Evolutionary conservation across 2,888 invertebrate genomes (phyloP), one percentile per base, ranked within the genome.

Genomic region (Ditula angustiorana): DNA sequence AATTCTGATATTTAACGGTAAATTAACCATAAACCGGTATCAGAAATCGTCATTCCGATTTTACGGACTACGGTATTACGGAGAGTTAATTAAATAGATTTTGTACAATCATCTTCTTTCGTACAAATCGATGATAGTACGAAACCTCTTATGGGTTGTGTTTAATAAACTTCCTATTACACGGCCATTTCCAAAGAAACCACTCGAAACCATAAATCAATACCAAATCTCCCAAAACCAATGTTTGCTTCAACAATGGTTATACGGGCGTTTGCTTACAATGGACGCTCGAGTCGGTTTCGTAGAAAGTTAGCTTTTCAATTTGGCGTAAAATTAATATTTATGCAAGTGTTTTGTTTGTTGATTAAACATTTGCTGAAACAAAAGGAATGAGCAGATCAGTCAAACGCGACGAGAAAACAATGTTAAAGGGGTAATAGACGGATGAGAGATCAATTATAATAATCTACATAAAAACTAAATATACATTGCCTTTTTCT

Each of bases 321-420:
- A 63, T 64, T 64, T 59, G 47, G 64, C 64, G 64, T 53, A 59
- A 64, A 64, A 59, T 64, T 59, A 37, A 64, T 64, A 53, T 64
- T 64, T 53, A 33, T 62, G 57, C 26, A 8, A 30, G 37, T 44
- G 57, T 58, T 50, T 50, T 35, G n/a, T 35, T 28, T 50, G 50
- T 30, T 30, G 19, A 11, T n/a, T n/a, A 53, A 33, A 35, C 13
- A 23, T n/a, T 49, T 19, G 19, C 30, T 28, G 30, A 47, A 28
- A 28, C 41, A 41, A 41, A 41, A 10, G 19, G 3, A 8, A 41
- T n/a, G n/a, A n/a, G n/a, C n/a, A n/a, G n/a, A n/a, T n/a, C n/a
- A n/a, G n/a, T n/a, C n/a, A n/a, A n/a, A n/a, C n/a, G n/a, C n/a
- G n/a, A n/a, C n/a, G n/a, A n/a, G n/a, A n/a, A n/a, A n/a, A n/a